Percentiles rank a stretch among this genome's conserved stretches.
Evolutionary conservation across 2,888 invertebrate genomes (phyloP).

Genomic region (Eupithecia subfuscata): DNA sequence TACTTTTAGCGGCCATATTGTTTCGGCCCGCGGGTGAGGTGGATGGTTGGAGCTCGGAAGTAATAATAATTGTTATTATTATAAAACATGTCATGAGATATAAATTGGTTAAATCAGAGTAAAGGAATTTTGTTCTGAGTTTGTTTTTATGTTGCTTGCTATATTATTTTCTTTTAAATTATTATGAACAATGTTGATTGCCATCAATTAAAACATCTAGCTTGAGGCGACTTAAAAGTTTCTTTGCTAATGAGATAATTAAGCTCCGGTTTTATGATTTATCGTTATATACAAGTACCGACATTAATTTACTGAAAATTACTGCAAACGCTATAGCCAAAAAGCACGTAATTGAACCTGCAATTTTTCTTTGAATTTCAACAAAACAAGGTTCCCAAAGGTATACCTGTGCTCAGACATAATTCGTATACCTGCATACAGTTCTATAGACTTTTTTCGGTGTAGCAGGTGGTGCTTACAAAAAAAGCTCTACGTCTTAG

Average conservation of each 20-base stretch:
- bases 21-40: slow-evolving; percentile 53
- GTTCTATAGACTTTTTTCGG: slow-evolving; percentile 47
- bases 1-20: slow-evolving; percentile 75
- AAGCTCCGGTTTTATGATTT: not conserved
- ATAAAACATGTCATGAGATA: slow-evolving; percentile 50
- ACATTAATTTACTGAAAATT: not conserved
- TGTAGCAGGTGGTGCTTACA: slow-evolving; percentile 65
- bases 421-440: slow-evolving; percentile 54
- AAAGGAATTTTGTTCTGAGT: slow-evolving; percentile 16
- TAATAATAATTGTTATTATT: slow-evolving; percentile 64
- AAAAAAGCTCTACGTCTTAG: slow-evolving; percentile 57
- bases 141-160: slow-evolving; percentile 10
- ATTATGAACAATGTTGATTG: slow-evolving; percentile 2
- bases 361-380: slow-evolving; percentile 16
- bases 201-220: slow-evolving; percentile 20
- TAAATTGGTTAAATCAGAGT: slow-evolving; percentile 37
- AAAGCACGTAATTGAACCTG: not conserved
- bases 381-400: slow-evolving; percentile 13
- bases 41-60: slow-evolving; percentile 48
- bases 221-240: not conserved
- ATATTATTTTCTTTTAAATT: slow-evolving; percentile 5
- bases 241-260: slow-evolving; percentile 11
- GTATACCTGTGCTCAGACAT: slow-evolving; percentile 40
- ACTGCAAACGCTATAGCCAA: not conserved
- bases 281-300: not conserved